Conservation (phyloP, 2,113 vertebrate species). For the Crotalus horridus region DNA sequence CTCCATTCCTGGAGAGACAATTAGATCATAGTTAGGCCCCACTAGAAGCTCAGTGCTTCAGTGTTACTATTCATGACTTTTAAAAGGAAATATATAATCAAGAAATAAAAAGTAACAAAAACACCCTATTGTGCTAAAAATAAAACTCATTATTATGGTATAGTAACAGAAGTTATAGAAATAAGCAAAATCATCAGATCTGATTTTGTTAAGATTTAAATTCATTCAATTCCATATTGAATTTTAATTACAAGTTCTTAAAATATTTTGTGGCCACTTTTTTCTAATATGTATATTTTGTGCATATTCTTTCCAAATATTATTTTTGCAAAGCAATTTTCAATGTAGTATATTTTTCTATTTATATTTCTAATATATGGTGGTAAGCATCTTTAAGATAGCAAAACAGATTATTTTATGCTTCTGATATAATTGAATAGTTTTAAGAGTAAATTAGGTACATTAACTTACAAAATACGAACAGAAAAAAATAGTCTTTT, state of each 20-base stretch:
- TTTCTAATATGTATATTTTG: neutral
- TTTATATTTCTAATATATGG: neutral
- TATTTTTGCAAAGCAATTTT: neutral
- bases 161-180: neutral
- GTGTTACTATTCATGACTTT: neutral
- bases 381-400: neutral
- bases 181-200: neutral
- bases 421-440: neutral
- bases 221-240: neutral
- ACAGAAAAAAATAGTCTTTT: neutral
- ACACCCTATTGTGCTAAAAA: neutral
- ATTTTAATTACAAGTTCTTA: neutral
- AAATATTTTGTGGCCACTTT: neutral
- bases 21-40: neutral
- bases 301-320: neutral
- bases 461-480: neutral
- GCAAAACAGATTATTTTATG: neutral
- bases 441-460: neutral
- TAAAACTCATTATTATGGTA: neutral
- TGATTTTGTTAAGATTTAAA: neutral
- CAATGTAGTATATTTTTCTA: neutral
- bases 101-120: neutral
- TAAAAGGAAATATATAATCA: neutral
- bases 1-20: neutral
- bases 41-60: neutral